Evolutionary conservation across 2,888 invertebrate genomes (phyloP), one percentile per base, ranked within the genome.

Genomic region (Sarcophaga caerulescens): DNA sequence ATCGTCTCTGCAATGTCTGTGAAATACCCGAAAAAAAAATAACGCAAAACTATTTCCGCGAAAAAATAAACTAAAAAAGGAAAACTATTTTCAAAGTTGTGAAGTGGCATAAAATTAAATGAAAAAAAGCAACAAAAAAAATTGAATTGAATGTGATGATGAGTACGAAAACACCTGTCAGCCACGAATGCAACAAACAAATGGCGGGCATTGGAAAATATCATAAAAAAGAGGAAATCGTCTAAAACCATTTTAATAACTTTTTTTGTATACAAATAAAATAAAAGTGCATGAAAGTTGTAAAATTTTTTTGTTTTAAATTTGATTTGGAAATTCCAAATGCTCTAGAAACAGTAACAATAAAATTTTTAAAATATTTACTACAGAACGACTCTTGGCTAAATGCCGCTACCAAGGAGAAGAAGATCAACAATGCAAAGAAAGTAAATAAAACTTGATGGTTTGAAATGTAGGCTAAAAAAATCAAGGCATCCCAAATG

Each of bases 151-250:
- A 78, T 45, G 63, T 80, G 35, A 35, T 35, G 68, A 68, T 85
- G 76, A 77, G 85, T 83, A 83, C 35, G 35, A 47, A 63, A 77
- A 77, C 85, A 85, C 80, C 82, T 83, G 82, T 66, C 73, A 45
- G n/a, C 45, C 11, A 11, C 4, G 17, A 45, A 17, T 57, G 3
- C 12, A 14, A 60, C 10, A 52, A 63, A 66, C 12, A 63, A 11
- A 35, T 35, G 35, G 35, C 35, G 4, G 23, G 23, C 47, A 35
- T 10, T 19, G 25, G 44, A 52, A 47, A 70, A 62, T 10, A 2
- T 8, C 10, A 35, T 35, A 1, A 35, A 35, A 35, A 35, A 10
- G 2, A 45, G 35, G 35, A 35, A 35, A 35, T 35, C 11, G 21
- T 8, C 21, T 35, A 19, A 2, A 66, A 66, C 57, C 47, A 44